Evolutionary conservation across 92 coral and sea anemone genomes (phyloP), one percentile per base, ranked within the genome.

Genomic region (Meandrina meandrites): DNA sequence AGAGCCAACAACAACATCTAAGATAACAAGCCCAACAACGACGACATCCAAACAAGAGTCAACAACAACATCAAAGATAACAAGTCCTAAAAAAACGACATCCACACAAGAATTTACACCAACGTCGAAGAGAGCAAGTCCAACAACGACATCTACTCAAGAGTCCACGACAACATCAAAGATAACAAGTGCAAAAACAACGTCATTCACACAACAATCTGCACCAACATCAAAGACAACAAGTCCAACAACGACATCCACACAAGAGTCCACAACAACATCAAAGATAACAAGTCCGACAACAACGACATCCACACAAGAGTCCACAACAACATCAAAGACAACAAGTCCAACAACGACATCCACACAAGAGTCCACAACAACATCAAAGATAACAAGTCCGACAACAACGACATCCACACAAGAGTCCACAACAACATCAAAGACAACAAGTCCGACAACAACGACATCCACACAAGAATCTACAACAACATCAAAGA

Each of bases 221-320:
- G 9, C 53, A 48, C 4, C 53, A 48, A 4, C 53, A 48, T 48
- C 14, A 48, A 48, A 48, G 53, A 48, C 9, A 48, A 48, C 53
- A 48, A 48, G 53, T 48, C 53, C 53, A 12, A 12, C 68, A 24
- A 24, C 68, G 31, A 60, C 30, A 90, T 81, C 69, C 93, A 47
- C 34, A 36, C 72, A 90, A 86, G 48, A 57, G 60, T 83, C 48
- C 0, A n/a, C 68, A 24, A 60, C 68, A 24, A 60, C 68, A 10
- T 18, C 68, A 60, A 78, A 40, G 54, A 31, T 30, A 8, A 28
- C 82, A 78, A 16, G 60, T 18, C 45, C 69, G 28, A 51, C 22
- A n/a, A 76, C 75, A 51, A 16, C 51, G 1, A 5, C 84, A 24
- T 56, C 31, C 51, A 85, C n/a, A 0, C 15, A 68, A 12, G 42